Conservation (phyloP, 2,113 vertebrate genomes). For the Oryzias melastigma region DNA sequence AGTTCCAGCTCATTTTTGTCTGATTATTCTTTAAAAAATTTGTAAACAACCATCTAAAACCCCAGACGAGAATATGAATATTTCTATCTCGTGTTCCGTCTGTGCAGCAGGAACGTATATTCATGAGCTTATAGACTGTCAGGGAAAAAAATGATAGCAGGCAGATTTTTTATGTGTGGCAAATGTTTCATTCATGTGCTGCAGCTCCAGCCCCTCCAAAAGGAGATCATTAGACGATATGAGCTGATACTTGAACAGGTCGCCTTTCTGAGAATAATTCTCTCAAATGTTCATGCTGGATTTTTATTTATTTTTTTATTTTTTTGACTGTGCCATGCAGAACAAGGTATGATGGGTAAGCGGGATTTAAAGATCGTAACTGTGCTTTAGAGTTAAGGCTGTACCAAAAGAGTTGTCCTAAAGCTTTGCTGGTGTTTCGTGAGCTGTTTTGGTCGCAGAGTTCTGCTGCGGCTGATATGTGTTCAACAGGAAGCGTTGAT, state of each 20-base stretch:
- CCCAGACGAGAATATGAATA: too few relatives aligned
- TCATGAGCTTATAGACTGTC: too few relatives aligned
- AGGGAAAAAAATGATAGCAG: too few relatives aligned
- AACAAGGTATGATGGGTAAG: neutral
- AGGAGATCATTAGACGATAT: neutral
- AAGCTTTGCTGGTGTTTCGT: neutral
- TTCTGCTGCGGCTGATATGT: conserved; percentile 32
- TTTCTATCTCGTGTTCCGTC: too few relatives aligned
- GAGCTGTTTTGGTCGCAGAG: conserved; percentile 17
- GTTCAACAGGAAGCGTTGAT: conserved; percentile 60
- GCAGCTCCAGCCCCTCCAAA: too few relatives aligned
- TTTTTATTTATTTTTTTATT: conserved; percentile 1
- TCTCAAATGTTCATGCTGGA: conserved; percentile 14
- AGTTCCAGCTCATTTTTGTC: neutral
- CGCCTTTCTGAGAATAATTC: conserved; percentile 1
- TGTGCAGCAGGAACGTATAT: too few relatives aligned
- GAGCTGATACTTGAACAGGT: conserved; percentile 4
- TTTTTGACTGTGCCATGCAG: neutral
- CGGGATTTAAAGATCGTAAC: neutral
- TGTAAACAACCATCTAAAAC: too few relatives aligned
- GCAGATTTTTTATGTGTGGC: too few relatives aligned
- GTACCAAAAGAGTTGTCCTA: conserved; percentile 1
- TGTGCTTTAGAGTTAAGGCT: neutral
- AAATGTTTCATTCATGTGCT: too few relatives aligned
- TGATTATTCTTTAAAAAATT: neutral